Conservation (phyloP, 2,888 invertebrate species). For the Drosophila niveifrons region DNA sequence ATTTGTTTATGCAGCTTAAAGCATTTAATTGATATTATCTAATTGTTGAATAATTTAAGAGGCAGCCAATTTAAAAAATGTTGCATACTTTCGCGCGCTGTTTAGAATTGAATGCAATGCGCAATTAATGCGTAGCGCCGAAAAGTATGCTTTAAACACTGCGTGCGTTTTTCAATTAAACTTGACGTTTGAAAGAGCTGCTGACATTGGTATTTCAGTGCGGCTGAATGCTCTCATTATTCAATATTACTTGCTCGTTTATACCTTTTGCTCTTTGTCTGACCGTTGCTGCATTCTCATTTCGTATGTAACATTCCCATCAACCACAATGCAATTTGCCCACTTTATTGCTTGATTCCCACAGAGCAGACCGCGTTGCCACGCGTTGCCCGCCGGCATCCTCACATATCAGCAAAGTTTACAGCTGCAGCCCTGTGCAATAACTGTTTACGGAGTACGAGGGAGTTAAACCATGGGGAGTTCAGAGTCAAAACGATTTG, state of each 20-base stretch:
- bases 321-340: constrained; percentile 38
- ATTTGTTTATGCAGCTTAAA: background rate
- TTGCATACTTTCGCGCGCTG: background rate
- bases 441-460: constrained; percentile 23
- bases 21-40: constrained; percentile 12
- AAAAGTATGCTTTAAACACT: constrained; percentile 5
- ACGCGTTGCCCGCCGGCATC: constrained; percentile 27
- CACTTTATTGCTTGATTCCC: constrained; percentile 25
- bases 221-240: constrained; percentile 13
- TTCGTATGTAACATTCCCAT: constrained; percentile 10
- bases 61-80: background rate
- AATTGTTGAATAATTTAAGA: constrained; percentile 5
- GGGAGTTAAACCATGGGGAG: background rate
- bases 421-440: constrained; percentile 39
- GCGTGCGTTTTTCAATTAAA: background rate
- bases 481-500: constrained; percentile 64
- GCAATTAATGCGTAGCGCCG: background rate
- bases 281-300: background rate
- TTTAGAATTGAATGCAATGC: background rate
- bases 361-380: background rate
- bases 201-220: constrained; percentile 4
- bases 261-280: constrained; percentile 12
- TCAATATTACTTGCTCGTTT: constrained; percentile 10
- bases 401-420: constrained; percentile 40
- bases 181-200: constrained; percentile 1